phyloP scores from a whole-genome alignment of 23 tunicate genomes.

The Botrylloides violaceus region DNA sequence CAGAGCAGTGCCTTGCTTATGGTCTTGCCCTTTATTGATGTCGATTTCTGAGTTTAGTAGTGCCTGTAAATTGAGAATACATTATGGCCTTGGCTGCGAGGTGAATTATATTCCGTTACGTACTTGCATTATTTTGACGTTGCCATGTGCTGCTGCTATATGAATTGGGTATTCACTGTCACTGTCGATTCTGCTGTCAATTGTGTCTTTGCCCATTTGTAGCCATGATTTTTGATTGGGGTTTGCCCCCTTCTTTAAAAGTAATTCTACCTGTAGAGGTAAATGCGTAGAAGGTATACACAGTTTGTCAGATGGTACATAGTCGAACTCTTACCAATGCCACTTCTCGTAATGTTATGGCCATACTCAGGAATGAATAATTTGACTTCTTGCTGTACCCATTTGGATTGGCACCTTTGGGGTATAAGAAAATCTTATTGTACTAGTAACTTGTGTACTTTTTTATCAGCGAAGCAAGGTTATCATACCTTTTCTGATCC shows the following conservation, averaged over 20 bases:
- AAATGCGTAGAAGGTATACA: not conserved
- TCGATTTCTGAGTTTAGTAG: conserved; percentile 36
- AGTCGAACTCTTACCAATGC: conserved; percentile 18
- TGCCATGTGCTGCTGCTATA: conserved; percentile 41
- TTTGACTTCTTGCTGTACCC: conserved; percentile 38
- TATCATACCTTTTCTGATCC: conserved; percentile 40
- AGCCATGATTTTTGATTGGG: conserved; percentile 43
- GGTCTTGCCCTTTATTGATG: conserved; percentile 49
- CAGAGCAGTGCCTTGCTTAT: conserved; percentile 47
- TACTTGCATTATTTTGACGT: conserved; percentile 28
- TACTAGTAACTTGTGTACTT: not conserved
- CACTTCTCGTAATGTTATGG: conserved; percentile 41
- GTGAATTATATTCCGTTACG: not conserved
- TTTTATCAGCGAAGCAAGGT: no score
- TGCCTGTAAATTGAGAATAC: not conserved
- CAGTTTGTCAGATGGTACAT: not conserved
- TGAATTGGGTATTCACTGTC: conserved; percentile 38
- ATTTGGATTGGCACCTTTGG: conserved; percentile 44
- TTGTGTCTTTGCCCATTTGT: conserved; percentile 19
- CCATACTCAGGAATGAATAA: conserved; percentile 47
- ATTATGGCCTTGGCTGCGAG: no score
- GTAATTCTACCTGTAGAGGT: not conserved
- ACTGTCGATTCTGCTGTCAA: conserved; percentile 9
- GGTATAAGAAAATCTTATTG: not conserved
- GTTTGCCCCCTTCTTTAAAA: conserved; percentile 11